A percentile compares a stretch with the other conserved stretches of the same genome.
Evolutionary conservation across 2,888 invertebrate genomes (phyloP).

Genomic region (Serripes groenlandicus): DNA sequence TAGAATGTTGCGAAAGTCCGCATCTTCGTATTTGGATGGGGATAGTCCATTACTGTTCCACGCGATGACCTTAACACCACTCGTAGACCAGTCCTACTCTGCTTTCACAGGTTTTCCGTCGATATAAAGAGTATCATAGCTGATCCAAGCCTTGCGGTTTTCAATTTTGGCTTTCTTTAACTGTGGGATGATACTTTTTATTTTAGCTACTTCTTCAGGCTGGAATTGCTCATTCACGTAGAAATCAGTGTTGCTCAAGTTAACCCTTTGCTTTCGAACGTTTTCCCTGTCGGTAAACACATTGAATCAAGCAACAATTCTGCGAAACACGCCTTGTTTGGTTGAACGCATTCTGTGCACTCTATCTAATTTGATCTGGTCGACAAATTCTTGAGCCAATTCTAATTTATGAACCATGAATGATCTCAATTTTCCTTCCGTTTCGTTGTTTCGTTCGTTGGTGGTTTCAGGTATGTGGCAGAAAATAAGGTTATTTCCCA

Average conservation of each 20-base stretch:
- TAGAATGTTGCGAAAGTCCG: neutral
- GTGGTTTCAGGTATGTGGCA: neutral
- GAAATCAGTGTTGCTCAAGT: neutral
- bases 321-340: neutral
- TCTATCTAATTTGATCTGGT: neutral
- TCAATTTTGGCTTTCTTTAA: neutral
- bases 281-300: neutral
- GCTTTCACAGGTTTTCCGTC: neutral
- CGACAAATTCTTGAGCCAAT: neutral
- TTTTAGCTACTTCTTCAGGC: neutral
- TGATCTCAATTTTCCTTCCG: neutral
- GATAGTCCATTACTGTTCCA: constrained; percentile 15
- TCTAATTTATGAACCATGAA: neutral
- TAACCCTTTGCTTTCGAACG: neutral
- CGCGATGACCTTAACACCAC: neutral
- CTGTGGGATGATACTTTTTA: neutral
- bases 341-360: neutral
- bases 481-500: constrained; percentile 26
- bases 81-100: neutral
- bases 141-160: neutral
- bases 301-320: constrained; percentile 1
- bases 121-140: constrained; percentile 13
- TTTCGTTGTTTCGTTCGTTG: neutral
- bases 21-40: neutral
- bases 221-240: neutral